Evolutionary conservation across 2,113 vertebrate genomes (phyloP), one percentile per base, ranked within the genome.

Genomic region (Cheirogaleus medius): DNA sequence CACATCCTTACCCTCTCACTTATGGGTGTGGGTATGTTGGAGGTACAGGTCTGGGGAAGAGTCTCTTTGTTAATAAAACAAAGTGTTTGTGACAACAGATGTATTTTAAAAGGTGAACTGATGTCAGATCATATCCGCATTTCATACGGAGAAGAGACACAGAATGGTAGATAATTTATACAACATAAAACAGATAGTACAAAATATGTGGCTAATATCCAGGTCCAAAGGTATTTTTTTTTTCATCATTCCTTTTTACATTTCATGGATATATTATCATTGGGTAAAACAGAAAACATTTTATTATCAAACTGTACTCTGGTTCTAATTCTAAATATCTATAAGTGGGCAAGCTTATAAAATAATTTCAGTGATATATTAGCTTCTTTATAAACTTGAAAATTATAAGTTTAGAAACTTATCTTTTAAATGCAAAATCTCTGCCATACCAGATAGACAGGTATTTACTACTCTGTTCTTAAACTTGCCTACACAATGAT

Each of bases 241-340:
- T 78, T 71, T 8, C 29, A 82, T 23, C 64, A 88, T 42, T 76
- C 39, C n/a, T 82, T 90, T 73, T 86, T 32, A 14, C 9, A 81
- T 49, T 83, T 56, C 47, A 76, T 34, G 37, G 27, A 81, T 47
- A 9, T n/a, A 47, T n/a, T 76, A 84, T 32, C 23, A 86, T 14
- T 85, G 83, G 25, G 3, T 63, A 58, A 88, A 76, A 84, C 8
- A 88, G 64, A 88, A 88, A 95, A 92, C 47, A 94, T 87, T 83
- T 86, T 8, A n/a, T 18, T 49, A 44, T 44, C 10, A 91, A 66
- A 63, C 63, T 86, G 6, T 85, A 47, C 42, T 76, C 49, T 88
- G 42, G 77, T 52, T 15, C 78, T 84, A 88, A 93, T 88, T 84
- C 47, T 34, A 84, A 97, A 69, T 44, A 91, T 42, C n/a, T 87